phyloP scores from a whole-genome alignment of 2,888 invertebrate genomes.

The Eristalinus sepulchralis region DNA sequence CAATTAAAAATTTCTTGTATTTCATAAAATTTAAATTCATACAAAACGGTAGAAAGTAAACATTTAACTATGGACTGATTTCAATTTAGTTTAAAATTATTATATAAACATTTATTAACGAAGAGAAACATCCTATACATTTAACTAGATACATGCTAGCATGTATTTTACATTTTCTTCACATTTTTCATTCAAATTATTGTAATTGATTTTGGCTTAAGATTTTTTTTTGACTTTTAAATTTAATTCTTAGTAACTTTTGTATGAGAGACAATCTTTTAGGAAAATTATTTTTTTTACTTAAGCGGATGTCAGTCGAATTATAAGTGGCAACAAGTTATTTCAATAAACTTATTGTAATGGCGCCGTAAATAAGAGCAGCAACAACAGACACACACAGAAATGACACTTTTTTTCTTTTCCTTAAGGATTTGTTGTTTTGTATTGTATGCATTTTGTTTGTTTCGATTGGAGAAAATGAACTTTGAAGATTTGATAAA shows the following conservation, averaged over 20 bases:
- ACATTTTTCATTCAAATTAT: neutral
- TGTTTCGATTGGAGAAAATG: neutral
- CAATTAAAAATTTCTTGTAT: conserved; percentile 20
- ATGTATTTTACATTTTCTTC: conserved; percentile 6
- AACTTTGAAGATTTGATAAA: too few relatives aligned
- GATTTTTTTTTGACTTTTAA: neutral
- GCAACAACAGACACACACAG: too few relatives aligned
- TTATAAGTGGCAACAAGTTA: neutral
- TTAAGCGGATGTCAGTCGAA: neutral
- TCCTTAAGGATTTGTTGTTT: neutral
- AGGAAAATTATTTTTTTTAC: neutral
- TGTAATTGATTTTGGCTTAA: neutral
- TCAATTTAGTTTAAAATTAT: conserved; percentile 65
- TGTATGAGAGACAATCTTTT: neutral
- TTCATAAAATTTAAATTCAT: conserved; percentile 23
- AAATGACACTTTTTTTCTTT: neutral
- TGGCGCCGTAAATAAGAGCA: neutral
- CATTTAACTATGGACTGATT: conserved; percentile 73
- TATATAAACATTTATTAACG: conserved; percentile 25
- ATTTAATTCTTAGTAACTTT: neutral
- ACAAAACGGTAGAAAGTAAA: conserved; percentile 39
- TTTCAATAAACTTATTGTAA: neutral
- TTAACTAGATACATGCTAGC: conserved; percentile 23
- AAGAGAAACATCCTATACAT: conserved; percentile 31
- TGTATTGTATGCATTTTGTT: neutral